Evolutionary conservation across 2,888 invertebrate species (phyloP).

Genomic region (Galerucella calmariensis): DNA sequence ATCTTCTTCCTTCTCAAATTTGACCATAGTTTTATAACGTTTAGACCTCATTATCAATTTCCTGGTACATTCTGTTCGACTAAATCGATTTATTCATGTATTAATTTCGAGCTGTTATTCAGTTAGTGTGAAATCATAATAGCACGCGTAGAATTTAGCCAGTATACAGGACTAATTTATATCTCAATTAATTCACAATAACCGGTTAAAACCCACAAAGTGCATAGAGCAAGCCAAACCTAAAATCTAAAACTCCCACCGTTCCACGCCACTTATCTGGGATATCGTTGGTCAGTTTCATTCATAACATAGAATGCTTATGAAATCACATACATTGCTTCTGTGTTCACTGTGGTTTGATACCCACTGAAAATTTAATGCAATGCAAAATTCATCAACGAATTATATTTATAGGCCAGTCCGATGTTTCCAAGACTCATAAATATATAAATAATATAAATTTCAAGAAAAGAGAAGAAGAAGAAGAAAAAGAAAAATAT

Average conservation of each 20-base stretch:
- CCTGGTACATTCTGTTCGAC: too few relatives aligned
- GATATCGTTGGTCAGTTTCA: conserved; percentile 18
- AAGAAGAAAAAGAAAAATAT: too few relatives aligned
- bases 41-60: too few relatives aligned
- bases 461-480: not conserved
- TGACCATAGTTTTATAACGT: too few relatives aligned
- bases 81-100: not conserved
- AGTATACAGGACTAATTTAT: not conserved
- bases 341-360: conserved; percentile 14
- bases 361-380: conserved; percentile 20
- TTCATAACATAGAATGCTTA: conserved; percentile 8
- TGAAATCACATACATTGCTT: conserved; percentile 13
- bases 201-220: conserved; percentile 4
- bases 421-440: too few relatives aligned
- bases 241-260: conserved; percentile 1
- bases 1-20: too few relatives aligned
- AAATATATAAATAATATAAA: not conserved
- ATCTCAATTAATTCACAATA: not conserved
- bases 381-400: conserved; percentile 27
- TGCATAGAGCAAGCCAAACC: conserved; percentile 6
- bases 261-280: conserved; percentile 16
- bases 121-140: not conserved
- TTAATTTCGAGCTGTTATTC: not conserved
- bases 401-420: conserved; percentile 12
- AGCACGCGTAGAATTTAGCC: not conserved